phyloP scores from a whole-genome alignment of 2,888 invertebrate genomes.

The Pollenia griseotomentosa region DNA sequence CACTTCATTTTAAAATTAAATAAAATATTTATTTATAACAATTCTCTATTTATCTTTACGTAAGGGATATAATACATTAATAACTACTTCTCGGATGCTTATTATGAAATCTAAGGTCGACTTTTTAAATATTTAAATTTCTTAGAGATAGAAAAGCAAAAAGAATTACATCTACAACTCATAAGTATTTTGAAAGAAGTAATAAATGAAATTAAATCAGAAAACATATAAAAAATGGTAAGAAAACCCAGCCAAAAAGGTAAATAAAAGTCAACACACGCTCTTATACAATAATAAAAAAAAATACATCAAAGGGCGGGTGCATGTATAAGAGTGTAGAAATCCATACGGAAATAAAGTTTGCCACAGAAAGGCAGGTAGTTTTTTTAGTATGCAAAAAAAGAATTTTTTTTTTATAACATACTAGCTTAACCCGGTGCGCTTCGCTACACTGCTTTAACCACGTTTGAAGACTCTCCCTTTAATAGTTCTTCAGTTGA shows the following conservation, averaged over 20 bases:
- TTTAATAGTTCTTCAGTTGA: too few relatives aligned
- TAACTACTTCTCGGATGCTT: neutral
- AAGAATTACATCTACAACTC: neutral
- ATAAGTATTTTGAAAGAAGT: neutral
- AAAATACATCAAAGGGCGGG: neutral
- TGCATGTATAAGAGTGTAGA: neutral
- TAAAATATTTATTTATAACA: too few relatives aligned
- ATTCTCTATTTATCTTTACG: too few relatives aligned
- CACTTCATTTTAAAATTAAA: too few relatives aligned
- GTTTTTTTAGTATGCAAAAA: neutral
- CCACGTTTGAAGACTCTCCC: too few relatives aligned
- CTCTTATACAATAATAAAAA: neutral
- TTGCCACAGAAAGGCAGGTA: neutral
- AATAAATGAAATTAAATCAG: slow-evolving; percentile 54
- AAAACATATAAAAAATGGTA: slow-evolving; percentile 18
- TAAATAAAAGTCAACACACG: neutral
- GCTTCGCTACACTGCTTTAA: too few relatives aligned
- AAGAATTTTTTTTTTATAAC: neutral
- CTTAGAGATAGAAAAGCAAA: neutral
- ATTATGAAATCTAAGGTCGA: neutral
- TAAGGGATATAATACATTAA: neutral
- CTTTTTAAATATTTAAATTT: slow-evolving; percentile 2
- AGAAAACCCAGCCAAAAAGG: slow-evolving; percentile 7
- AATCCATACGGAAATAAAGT: slow-evolving; percentile 4
- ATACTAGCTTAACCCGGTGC: too few relatives aligned